phyloP scores from a whole-genome alignment of 2,888 invertebrate genomes.

The Galerucella nymphaeae region DNA sequence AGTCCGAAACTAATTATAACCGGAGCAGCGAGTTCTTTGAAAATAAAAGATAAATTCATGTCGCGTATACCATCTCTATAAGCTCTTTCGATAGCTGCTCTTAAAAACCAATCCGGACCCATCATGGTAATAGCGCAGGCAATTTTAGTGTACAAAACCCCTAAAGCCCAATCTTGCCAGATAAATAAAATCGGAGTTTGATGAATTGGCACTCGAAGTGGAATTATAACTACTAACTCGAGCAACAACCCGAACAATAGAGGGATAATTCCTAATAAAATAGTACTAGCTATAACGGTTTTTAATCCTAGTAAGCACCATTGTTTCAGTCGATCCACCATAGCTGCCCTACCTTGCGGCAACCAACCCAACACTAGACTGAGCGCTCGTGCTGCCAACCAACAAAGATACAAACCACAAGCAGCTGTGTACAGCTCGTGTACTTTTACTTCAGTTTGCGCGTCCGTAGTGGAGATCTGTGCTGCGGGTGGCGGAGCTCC shows the following conservation, averaged over 20 bases:
- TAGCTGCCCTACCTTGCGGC: conserved; percentile 86
- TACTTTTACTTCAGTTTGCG: conserved; percentile 67
- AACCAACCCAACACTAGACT: conserved; percentile 88
- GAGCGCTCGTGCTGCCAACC: conserved; percentile 87
- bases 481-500: conserved; percentile 65
- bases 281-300: conserved; percentile 78
- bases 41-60: conserved; percentile 89
- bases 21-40: conserved; percentile 88
- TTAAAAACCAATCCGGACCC: conserved; percentile 96
- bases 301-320: conserved; percentile 82
- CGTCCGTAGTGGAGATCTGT: conserved; percentile 54
- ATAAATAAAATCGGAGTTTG: conserved; percentile 91
- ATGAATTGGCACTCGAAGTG: conserved; percentile 89
- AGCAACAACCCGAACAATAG: conserved; percentile 91
- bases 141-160: conserved; percentile 97
- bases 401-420: conserved; percentile 93
- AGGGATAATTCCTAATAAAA: conserved; percentile 91
- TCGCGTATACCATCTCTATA: conserved; percentile 94
- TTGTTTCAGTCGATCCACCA: conserved; percentile 76
- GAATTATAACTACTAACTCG: conserved; percentile 91
- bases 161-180: conserved; percentile 98
- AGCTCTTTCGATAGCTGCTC: conserved; percentile 90
- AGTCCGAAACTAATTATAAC: conserved; percentile 90
- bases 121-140: conserved; percentile 96
- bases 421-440: conserved; percentile 98